Conservation (phyloP, 2,113 vertebrate species). For the Vulpes lagopus region DNA sequence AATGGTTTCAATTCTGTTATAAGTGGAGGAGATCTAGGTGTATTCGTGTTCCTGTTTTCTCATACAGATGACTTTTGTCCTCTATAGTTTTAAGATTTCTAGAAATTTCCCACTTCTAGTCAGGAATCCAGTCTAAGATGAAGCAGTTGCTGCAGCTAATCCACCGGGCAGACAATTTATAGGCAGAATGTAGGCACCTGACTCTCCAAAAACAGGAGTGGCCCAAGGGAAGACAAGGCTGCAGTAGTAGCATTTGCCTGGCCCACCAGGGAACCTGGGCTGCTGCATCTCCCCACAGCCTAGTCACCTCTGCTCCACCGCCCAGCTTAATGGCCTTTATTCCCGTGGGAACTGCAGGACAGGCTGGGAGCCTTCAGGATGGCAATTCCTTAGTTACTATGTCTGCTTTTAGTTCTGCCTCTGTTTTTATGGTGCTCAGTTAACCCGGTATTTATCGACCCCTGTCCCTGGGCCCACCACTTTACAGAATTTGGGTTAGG, state of each 20-base stretch:
- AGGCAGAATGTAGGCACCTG: background rate
- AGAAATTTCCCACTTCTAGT: background rate
- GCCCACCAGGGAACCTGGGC: rapidly evolving
- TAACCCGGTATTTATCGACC: rapidly evolving
- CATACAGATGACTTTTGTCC: background rate
- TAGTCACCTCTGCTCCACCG: rapidly evolving
- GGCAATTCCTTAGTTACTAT: background rate
- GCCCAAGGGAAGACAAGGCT: background rate
- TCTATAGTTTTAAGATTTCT: background rate
- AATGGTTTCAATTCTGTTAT: no score
- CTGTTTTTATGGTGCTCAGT: background rate
- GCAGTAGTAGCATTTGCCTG: rapidly evolving
- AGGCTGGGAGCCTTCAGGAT: background rate
- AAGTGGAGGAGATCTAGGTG: background rate
- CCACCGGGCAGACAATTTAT: background rate
- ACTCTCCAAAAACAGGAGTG: background rate
- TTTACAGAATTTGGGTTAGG: background rate
- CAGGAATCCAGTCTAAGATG: background rate
- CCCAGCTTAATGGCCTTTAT: background rate
- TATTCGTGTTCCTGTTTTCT: background rate
- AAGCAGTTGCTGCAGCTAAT: background rate
- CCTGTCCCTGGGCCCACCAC: background rate
- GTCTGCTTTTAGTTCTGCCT: background rate
- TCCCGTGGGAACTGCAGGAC: rapidly evolving
- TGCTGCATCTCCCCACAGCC: background rate